Base-by-base conservation (phyloP, 1,140 invertebrate genomes). In the Watersipora subatra region DNA sequence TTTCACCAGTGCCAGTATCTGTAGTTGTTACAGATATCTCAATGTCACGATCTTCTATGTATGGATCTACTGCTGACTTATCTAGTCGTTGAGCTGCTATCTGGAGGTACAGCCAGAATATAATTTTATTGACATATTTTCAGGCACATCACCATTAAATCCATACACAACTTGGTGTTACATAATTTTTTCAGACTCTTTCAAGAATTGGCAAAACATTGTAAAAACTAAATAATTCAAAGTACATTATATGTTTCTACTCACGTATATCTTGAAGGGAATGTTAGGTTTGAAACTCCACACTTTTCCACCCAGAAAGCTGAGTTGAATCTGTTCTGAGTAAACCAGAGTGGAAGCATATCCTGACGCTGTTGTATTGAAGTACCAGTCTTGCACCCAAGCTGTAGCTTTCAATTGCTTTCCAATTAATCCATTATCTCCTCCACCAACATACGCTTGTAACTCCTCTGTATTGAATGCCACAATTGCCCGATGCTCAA, bases 211-310 rank as follows among this genome's bases (percentile, higher is more conserved):
- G n/a, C n/a, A n/a, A n/a, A n/a, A n/a, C n/a, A n/a, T n/a, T n/a
- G n/a, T n/a, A n/a, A n/a, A n/a, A n/a, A n/a, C n/a, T n/a, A n/a
- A n/a, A n/a, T n/a, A n/a, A n/a, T n/a, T n/a, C n/a, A n/a, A n/a
- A n/a, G n/a, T n/a, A n/a, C n/a, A n/a, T n/a, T n/a, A n/a, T n/a
- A n/a, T n/a, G n/a, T n/a, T n/a, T n/a, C n/a, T n/a, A n/a, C 34
- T 46, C 78, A 90, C 87, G 77, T 88, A 89, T 68, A 83, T 80
- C 66, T 85, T 87, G 72, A 91, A 88, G 0, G 91, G 89, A 88
- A 95, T 94, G 1, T 88, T 82, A 0, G 93, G 92, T 78, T 96
- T 96, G 78, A 97, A 96, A 12, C 96, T 87, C 79, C 95, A 90
- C 1, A 93, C 89, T 0, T 86, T 86, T 26, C 89, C 90, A 0